Percentiles rank a stretch among this genome's conserved stretches.
Evolutionary conservation across 2,888 invertebrate genomes (phyloP).

Genomic region (Ametastegia equiseti): DNA sequence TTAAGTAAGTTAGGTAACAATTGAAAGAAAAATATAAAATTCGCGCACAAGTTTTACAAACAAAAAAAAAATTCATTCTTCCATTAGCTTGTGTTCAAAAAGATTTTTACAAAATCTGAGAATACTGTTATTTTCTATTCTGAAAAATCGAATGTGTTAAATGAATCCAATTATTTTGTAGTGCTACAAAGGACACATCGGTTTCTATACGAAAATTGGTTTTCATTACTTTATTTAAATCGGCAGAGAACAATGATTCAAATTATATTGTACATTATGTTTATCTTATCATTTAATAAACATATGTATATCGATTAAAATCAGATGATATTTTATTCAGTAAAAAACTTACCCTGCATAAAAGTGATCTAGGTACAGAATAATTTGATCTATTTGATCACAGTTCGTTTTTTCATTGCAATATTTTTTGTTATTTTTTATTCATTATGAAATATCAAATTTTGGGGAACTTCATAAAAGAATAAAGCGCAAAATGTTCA

Average conservation of each 20-base stretch:
- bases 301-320: constrained; percentile 1
- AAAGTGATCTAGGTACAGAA: not conserved
- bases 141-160: not conserved
- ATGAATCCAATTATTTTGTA: constrained; percentile 9
- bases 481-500: constrained; percentile 31
- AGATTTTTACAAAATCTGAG: not conserved
- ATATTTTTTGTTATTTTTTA: not conserved
- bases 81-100: constrained; percentile 18
- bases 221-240: constrained; percentile 8
- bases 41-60: constrained; percentile 65
- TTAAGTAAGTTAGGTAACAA: not conserved
- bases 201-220: not conserved
- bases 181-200: not conserved
- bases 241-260: not conserved
- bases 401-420: not conserved
- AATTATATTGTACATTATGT: constrained; percentile 24
- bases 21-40: constrained; percentile 69
- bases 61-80: constrained; percentile 34
- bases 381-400: too few species aligned
- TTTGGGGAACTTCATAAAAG: not conserved
- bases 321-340: not conserved
- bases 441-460: not conserved
- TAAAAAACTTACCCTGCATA: not conserved
- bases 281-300: constrained; percentile 35
- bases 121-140: not conserved